Evolutionary conservation across 2,797 vertebrate species (phyloP).

Genomic region (Cossypha heuglini): DNA sequence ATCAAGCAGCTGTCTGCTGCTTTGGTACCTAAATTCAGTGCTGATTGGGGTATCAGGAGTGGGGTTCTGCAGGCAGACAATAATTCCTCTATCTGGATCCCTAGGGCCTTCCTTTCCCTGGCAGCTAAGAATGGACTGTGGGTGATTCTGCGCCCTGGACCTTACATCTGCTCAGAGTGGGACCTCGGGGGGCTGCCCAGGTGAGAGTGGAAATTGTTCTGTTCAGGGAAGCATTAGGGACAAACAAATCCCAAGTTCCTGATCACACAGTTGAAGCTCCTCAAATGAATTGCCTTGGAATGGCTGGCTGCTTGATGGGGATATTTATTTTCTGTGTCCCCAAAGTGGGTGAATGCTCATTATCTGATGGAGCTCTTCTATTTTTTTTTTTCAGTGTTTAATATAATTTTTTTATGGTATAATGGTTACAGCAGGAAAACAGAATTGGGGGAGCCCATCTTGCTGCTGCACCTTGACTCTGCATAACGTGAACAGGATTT

Average conservation of each 20-base stretch:
- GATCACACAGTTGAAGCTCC: neutral
- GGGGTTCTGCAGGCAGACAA: neutral
- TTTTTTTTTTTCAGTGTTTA: neutral
- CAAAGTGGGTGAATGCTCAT: neutral
- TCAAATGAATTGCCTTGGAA: neutral
- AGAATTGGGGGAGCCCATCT: neutral
- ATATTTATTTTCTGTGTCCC: neutral
- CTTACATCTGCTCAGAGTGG: slow-evolving; percentile 80
- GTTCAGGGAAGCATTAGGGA: accelerated
- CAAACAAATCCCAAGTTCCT: neutral
- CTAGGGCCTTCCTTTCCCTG: slow-evolving; percentile 84
- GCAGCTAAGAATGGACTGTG: slow-evolving; percentile 88
- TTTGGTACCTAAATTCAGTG: neutral
- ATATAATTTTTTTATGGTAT: neutral
- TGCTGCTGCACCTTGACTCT: neutral
- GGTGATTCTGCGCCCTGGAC: slow-evolving; percentile 93
- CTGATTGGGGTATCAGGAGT: neutral
- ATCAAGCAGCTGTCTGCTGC: neutral
- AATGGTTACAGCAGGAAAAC: neutral
- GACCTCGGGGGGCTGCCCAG: slow-evolving; percentile 89
- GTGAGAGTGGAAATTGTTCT: slow-evolving; percentile 61
- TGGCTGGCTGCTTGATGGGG: neutral
- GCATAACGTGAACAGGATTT: neutral
- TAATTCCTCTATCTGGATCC: slow-evolving; percentile 3
- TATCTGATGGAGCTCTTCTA: neutral